Evolutionary conservation across 2,113 vertebrate genomes (phyloP), one percentile per base, ranked within the genome.

Genomic region (Falcunculus frontatus): DNA sequence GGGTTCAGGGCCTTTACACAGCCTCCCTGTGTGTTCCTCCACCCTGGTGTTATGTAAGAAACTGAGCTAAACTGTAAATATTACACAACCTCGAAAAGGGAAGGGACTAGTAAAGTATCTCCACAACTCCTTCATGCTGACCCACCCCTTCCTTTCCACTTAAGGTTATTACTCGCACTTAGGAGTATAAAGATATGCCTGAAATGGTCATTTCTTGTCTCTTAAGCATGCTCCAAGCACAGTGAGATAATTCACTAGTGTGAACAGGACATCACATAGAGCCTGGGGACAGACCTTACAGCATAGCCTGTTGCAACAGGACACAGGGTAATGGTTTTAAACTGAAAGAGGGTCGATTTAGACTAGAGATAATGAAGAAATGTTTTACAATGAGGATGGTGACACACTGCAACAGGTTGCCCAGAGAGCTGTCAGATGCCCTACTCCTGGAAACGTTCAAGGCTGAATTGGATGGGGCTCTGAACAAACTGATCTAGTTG

Each of bases 41-140:
- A 91, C 74, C 74, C 87, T 17, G 1, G 35, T 2, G 4, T 94
- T 95, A 94, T 49, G 74, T 96, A 94, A 97, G 65, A 87, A 67
- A 75, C 30, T 68, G 74, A 94, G 52, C 78, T 95, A 72, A 95
- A 94, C 65, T 82, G 79, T 69, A 91, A 95, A 87, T 94, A 95
- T 93, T 90, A 82, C 93, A 85, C 67, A 96, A 79, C 25, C 25
- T 82, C 1, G 0, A 63, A 82, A 89, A 87, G 81, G 35, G 69
- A 95, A 93, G 52, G 65, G 81, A 91, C 74, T 84, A 78, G 74
- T 89, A 91, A 91, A 93, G 73, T 60, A 76, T 75, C 62, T 41
- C 16, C n/a, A 75, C 1, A 0, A 68, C 52, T 93, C 69, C 84
- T 84, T 78, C 84, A 67, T 1, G 1, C 65, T 78, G 78, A 89